These are phyloP conservation scores for Molossus molossus DNA, from an alignment of 2,797 vertebrate species.

Conservation along the genomic window DNA sequence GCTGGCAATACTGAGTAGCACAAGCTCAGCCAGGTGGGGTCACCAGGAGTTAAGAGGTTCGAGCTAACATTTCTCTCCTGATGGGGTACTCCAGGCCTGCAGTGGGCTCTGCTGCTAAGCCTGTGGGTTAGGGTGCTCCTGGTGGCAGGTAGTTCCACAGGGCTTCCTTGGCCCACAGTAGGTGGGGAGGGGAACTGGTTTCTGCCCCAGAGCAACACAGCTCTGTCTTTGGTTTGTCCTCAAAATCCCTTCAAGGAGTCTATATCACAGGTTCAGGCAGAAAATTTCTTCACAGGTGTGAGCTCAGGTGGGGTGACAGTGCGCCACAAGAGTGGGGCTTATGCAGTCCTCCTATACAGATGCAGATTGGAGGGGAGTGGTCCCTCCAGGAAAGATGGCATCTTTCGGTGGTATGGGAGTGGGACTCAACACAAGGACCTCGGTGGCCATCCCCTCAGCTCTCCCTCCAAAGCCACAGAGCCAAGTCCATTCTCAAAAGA, in stretches of 20 bases:
- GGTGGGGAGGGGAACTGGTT: background rate
- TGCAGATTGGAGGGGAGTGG: background rate
- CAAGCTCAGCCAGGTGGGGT: background rate
- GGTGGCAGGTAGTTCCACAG: background rate
- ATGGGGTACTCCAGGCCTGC: background rate
- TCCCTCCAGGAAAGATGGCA: background rate
- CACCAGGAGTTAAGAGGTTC: background rate
- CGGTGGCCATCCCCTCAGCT: background rate
- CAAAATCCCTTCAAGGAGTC: background rate
- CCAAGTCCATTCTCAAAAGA: background rate
- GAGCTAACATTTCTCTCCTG: background rate
- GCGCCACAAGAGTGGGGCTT: background rate
- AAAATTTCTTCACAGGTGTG: background rate
- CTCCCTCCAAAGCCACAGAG: background rate
- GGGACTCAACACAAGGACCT: background rate
- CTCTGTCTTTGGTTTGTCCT: background rate
- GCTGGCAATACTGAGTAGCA: background rate
- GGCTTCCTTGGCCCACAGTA: background rate
- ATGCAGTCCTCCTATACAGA: background rate
- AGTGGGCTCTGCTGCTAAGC: background rate
- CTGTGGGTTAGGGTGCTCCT: background rate
- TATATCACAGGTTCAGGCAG: background rate
- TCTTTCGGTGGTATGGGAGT: background rate
- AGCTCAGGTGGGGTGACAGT: background rate
- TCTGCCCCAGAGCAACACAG: background rate